A percentile compares a stretch with the other conserved stretches of the same genome.
Evolutionary conservation across 2,888 invertebrate species (phyloP).

Genomic region (Heliconius aoede): DNA sequence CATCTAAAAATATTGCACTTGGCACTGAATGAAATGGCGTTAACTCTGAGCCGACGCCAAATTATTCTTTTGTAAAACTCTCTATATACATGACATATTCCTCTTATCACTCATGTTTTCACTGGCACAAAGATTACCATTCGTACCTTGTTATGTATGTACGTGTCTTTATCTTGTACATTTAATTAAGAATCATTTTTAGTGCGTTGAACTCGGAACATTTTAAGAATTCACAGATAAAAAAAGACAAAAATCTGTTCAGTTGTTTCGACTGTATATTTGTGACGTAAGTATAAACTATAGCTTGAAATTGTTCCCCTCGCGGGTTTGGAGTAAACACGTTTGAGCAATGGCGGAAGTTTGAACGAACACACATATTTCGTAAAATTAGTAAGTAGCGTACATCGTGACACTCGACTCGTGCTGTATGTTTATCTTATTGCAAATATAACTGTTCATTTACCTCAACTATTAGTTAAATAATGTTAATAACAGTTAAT

Average conservation of each 20-base stretch:
- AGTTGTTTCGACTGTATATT: background rate
- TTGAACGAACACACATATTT: conserved; percentile 24
- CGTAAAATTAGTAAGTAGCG: conserved; percentile 25
- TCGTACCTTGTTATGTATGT: background rate
- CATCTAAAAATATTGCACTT: conserved; percentile 78
- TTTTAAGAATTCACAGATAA: background rate
- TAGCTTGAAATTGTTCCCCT: too few relatives aligned
- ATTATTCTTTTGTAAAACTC: conserved; percentile 46
- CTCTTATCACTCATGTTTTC: conserved; percentile 26
- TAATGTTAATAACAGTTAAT: background rate
- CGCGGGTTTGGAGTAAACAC: background rate
- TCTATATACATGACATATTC: conserved; percentile 14
- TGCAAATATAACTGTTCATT: conserved; percentile 7
- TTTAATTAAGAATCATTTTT: background rate
- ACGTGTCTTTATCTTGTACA: background rate
- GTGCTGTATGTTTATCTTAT: conserved; percentile 38
- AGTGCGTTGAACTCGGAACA: background rate
- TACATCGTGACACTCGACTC: conserved; percentile 20
- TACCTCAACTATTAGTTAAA: conserved; percentile 1
- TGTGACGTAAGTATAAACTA: background rate
- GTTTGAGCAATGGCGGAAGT: conserved; percentile 19
- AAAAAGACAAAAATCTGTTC: too few relatives aligned
- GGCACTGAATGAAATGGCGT: conserved; percentile 74
- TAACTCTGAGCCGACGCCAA: conserved; percentile 76
- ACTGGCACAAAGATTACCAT: conserved; percentile 22